Evolutionary conservation across 2,888 invertebrate species (phyloP).

Genomic region (Ferdinandea cuprea): DNA sequence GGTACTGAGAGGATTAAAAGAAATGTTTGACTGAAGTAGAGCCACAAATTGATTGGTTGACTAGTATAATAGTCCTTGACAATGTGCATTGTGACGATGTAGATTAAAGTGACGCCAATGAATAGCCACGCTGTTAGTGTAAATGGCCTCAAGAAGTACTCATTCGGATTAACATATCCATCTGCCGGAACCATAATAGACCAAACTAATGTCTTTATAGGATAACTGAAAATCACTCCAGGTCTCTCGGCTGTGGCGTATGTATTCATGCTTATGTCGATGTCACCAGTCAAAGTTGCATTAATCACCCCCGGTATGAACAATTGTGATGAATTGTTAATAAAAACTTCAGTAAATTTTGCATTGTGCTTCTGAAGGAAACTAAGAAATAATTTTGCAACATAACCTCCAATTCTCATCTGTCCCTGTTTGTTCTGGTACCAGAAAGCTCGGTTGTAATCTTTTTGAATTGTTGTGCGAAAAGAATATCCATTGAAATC

Average conservation of each 20-base stretch:
- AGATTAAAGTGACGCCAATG: slow-evolving; percentile 13
- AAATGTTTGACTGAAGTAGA: slow-evolving; percentile 11
- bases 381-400: slow-evolving; percentile 12
- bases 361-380: slow-evolving; percentile 49
- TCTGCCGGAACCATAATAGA: slow-evolving; percentile 30
- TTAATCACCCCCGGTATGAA: slow-evolving; percentile 13
- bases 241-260: background rate
- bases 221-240: slow-evolving; percentile 38
- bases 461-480: slow-evolving; percentile 44
- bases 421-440: background rate
- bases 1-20: background rate
- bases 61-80: slow-evolving; percentile 7
- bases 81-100: slow-evolving; percentile 12
- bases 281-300: slow-evolving; percentile 8
- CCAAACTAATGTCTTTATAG: background rate
- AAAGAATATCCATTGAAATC: slow-evolving; percentile 39
- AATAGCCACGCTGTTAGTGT: background rate
- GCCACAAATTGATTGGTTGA: background rate
- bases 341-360: slow-evolving; percentile 27
- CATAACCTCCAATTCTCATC: slow-evolving; percentile 26
- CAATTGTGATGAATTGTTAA: slow-evolving; percentile 23
- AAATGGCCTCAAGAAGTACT: slow-evolving; percentile 42
- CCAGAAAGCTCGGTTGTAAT: slow-evolving; percentile 40
- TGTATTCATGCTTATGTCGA: too few species aligned
- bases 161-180: slow-evolving; percentile 15